A percentile compares a stretch with the other conserved stretches of the same genome.
phyloP scores from a whole-genome alignment of 2,888 invertebrate genomes.

The Margaritifera margaritifera region DNA sequence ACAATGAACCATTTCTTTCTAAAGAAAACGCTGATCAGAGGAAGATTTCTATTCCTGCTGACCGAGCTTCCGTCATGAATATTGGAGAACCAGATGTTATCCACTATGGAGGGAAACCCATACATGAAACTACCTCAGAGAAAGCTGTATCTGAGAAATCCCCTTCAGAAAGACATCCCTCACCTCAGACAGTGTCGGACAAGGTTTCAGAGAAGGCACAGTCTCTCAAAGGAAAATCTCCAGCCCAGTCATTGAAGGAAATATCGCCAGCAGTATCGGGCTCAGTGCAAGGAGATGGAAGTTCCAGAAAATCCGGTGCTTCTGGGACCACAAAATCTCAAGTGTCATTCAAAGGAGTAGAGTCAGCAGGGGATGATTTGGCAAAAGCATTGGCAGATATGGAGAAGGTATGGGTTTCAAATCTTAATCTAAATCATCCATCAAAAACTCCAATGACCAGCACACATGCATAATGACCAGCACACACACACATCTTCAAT shows the following conservation, averaged over 20 bases:
- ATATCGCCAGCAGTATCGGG: slow-evolving; percentile 27
- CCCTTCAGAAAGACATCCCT: slow-evolving; percentile 7
- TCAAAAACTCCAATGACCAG: too few relatives aligned
- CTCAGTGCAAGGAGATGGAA: slow-evolving; percentile 27
- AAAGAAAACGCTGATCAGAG: slow-evolving; percentile 1
- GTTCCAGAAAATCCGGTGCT: slow-evolving; percentile 15
- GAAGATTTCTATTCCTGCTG: slow-evolving; percentile 52
- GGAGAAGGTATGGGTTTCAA: slow-evolving; percentile 18
- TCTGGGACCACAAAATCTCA: slow-evolving; percentile 27
- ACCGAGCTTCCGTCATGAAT: slow-evolving; percentile 45
- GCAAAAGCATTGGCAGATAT: slow-evolving; percentile 41
- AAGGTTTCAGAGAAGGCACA: slow-evolving; percentile 40
- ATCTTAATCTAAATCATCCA: too few relatives aligned
- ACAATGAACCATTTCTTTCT: too few relatives aligned
- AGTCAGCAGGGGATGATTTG: slow-evolving; percentile 41
- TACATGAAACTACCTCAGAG: slow-evolving; percentile 18
- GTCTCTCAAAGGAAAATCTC: slow-evolving; percentile 28
- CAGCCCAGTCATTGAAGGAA: slow-evolving; percentile 34
- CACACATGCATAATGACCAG: too few relatives aligned
- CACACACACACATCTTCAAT: too few relatives aligned
- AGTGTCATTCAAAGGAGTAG: slow-evolving; percentile 34
- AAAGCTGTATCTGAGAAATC: slow-evolving; percentile 31
- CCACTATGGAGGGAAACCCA: slow-evolving; percentile 40
- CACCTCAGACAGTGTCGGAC: slow-evolving; percentile 5
- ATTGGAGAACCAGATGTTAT: slow-evolving; percentile 56